These are phyloP conservation scores for Scomber colias DNA, from an alignment of 2,113 vertebrate genomes.

Conservation along the genomic window DNA sequence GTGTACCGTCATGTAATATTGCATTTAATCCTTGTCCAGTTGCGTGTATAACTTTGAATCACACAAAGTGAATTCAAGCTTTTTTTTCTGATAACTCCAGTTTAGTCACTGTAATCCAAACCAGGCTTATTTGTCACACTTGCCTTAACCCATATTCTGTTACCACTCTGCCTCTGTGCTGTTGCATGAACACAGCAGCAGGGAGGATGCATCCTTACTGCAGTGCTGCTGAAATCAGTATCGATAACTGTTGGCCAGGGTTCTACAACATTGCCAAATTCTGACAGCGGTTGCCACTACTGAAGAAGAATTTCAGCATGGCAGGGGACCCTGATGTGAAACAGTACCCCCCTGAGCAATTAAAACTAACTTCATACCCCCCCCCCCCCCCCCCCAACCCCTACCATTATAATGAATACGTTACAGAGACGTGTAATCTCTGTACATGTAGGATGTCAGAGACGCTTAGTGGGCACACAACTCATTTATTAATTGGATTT, in stretches of 20 bases:
- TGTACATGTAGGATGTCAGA: slow-evolving; percentile 46
- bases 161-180: background rate
- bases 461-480: slow-evolving; percentile 25
- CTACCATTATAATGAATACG: slow-evolving; percentile 53
- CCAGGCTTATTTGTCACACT: slow-evolving; percentile 28
- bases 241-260: slow-evolving; percentile 26
- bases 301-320: background rate
- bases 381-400: too few relatives aligned
- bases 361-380: slow-evolving; percentile 16
- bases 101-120: slow-evolving; percentile 13
- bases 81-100: slow-evolving; percentile 8
- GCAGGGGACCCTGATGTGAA: background rate
- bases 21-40: slow-evolving; percentile 17
- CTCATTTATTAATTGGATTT: slow-evolving; percentile 54
- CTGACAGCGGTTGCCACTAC: slow-evolving; percentile 7
- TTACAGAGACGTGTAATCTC: slow-evolving; percentile 55
- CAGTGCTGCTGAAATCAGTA: background rate
- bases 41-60: slow-evolving; percentile 20
- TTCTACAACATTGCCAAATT: slow-evolving; percentile 3
- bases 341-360: too few relatives aligned
- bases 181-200: background rate
- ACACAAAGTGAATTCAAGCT: slow-evolving; percentile 1
- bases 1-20: slow-evolving; percentile 10
- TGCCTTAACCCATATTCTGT: background rate
- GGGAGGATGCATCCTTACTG: slow-evolving; percentile 1